Base-by-base conservation (phyloP, 2,113 vertebrate genomes). In the Oenanthe melanoleuca region DNA sequence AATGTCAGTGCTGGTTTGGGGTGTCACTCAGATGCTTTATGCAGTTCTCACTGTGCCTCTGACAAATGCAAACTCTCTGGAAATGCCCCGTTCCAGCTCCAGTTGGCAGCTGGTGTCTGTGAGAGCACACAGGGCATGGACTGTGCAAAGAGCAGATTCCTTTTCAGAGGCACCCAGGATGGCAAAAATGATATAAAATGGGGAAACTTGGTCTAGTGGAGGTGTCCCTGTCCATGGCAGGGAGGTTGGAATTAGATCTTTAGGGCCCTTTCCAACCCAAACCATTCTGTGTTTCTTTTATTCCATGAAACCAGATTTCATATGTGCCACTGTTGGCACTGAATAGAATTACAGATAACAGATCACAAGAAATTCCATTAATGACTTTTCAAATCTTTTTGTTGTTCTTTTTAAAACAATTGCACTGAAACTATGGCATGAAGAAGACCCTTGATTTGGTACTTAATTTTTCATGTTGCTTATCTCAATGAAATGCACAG, bases 1-100 rank as follows among this genome's bases (percentile, higher is more conserved):
- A 96, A 95, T 88, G 93, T 79, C 91, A 96, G 49, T 26, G 37
- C 59, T 88, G 73, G 44, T 93, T 95, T 86, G 56, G 79, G 94
- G 88, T 89, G 78, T 69, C 93, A 93, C 72, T 95, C 53, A 81
- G 67, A 79, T 90, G 79, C 12, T 96, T 80, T 63, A 25, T 93
- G 61, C 53, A 52, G 77, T 95, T 84, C 94, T 78, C 59, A 38
- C 38, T 52, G 83, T 67, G 82, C 42, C 44, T 70, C 49, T 87
- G 94, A 94, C 71, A 89, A 70, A 80, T 19, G 66, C 55, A 82
- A 31, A 78, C 25, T 25, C 59, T 38, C 66, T 74, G 40, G 69
- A 92, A 96, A 93, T 50, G 47, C 24, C 82, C 75, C n/a, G 33
- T 85, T 96, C 67, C 65, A 78, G 44, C 80, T 69, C 31, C 44